These are phyloP conservation scores for Malacosoma neustria DNA, from an alignment of 2,888 invertebrate species.

Conservation along the genomic window DNA sequence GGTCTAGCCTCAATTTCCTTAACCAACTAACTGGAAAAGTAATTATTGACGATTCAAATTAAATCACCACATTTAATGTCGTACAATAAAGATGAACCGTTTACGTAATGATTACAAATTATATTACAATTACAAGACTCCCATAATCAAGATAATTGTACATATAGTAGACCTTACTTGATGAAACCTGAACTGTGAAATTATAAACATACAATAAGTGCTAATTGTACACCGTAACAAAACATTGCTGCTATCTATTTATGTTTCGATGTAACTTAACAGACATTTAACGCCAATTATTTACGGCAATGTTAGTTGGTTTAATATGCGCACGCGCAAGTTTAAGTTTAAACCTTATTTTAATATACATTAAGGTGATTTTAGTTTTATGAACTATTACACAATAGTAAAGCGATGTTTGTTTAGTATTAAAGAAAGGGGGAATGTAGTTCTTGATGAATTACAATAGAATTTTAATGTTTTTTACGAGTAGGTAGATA, in stretches of 20 bases:
- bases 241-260: constrained; percentile 59
- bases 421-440: constrained; percentile 30
- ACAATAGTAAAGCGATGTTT: neutral
- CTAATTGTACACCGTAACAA: constrained; percentile 53
- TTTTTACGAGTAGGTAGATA: constrained; percentile 47
- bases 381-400: neutral
- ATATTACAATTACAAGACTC: constrained; percentile 36
- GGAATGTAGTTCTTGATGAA: constrained; percentile 59
- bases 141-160: constrained; percentile 40
- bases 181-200: constrained; percentile 40
- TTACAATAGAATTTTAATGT: constrained; percentile 63
- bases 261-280: constrained; percentile 64
- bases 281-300: constrained; percentile 67
- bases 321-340: neutral
- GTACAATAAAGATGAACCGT: constrained; percentile 2
- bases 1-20: neutral
- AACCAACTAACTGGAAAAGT: neutral
- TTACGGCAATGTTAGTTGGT: constrained; percentile 21
- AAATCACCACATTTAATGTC: neutral
- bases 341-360: constrained; percentile 1
- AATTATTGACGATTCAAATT: constrained; percentile 1
- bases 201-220: constrained; percentile 44
- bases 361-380: neutral
- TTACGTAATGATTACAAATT: constrained; percentile 1
- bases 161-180: constrained; percentile 9